These are phyloP conservation scores for Acronicta leporina DNA, from an alignment of 2,888 invertebrate genomes.

Conservation along the genomic window DNA sequence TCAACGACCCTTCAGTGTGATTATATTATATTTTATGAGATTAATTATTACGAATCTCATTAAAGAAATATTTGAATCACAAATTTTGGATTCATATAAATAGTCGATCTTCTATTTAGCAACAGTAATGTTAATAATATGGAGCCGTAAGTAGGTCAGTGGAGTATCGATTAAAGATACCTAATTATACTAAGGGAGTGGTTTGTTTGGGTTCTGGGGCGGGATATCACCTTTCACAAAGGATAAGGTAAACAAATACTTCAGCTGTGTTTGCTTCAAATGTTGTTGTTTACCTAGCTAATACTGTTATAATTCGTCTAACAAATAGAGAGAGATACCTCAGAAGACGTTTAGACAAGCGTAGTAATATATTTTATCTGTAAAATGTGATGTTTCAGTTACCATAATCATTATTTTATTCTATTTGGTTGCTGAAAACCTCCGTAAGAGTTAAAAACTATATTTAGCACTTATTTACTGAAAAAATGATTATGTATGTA, in stretches of 20 bases:
- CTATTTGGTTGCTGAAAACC: too few relatives aligned
- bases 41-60: slow-evolving; percentile 41
- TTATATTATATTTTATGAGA: slow-evolving; percentile 37
- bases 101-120: slow-evolving; percentile 22
- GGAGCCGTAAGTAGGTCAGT: slow-evolving; percentile 32
- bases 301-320: not conserved
- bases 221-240: slow-evolving; percentile 15
- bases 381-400: too few relatives aligned
- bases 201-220: slow-evolving; percentile 16
- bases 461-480: not conserved
- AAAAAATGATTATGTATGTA: not conserved
- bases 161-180: slow-evolving; percentile 30
- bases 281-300: slow-evolving; percentile 2
- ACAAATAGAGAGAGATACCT: not conserved
- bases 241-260: slow-evolving; percentile 6
- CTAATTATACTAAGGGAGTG: slow-evolving; percentile 25
- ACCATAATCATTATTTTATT: too few relatives aligned
- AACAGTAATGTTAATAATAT: slow-evolving; percentile 20
- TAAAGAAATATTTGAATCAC: slow-evolving; percentile 46
- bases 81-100: slow-evolving; percentile 36
- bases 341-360: not conserved
- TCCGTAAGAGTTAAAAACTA: too few relatives aligned
- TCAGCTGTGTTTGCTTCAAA: slow-evolving; percentile 12
- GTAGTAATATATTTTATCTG: too few relatives aligned
- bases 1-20: slow-evolving; percentile 15